phyloP scores from a whole-genome alignment of 2,113 vertebrate genomes.

The Isichthys henryi region DNA sequence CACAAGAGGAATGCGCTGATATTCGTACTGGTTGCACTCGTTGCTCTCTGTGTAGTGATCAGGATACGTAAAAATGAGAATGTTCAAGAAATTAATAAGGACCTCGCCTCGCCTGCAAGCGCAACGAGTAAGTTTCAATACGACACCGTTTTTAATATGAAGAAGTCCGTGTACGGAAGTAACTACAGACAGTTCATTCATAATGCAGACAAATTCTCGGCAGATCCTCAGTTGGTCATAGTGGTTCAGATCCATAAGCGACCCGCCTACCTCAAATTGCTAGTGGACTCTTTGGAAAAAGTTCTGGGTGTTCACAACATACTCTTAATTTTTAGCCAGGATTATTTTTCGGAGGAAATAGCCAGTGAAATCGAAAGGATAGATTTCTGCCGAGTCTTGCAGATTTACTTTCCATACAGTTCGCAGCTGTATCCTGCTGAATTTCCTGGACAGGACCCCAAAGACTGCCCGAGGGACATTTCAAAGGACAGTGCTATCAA shows the following conservation, averaged over 20 bases:
- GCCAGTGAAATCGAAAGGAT: slow-evolving; percentile 52
- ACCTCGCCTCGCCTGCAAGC: neutral
- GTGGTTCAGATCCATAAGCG: slow-evolving; percentile 65
- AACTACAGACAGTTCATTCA: slow-evolving; percentile 53
- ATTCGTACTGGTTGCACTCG: slow-evolving; percentile 37
- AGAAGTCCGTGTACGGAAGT: slow-evolving; percentile 46
- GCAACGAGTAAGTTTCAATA: slow-evolving; percentile 36
- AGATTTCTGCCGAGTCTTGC: slow-evolving; percentile 63
- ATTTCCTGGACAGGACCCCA: slow-evolving; percentile 62
- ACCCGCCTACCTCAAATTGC: slow-evolving; percentile 57
- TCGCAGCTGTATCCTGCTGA: slow-evolving; percentile 59
- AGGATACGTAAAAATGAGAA: slow-evolving; percentile 23
- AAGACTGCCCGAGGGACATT: slow-evolving; percentile 58
- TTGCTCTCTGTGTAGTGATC: slow-evolving; percentile 40
- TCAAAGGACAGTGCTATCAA: slow-evolving; percentile 50
- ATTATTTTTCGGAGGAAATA: slow-evolving; percentile 60
- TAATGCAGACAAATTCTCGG: slow-evolving; percentile 51
- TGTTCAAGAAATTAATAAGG: neutral
- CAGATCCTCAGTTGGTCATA: slow-evolving; percentile 53
- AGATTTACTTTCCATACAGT: slow-evolving; percentile 69
- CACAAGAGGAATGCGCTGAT: slow-evolving; percentile 47
- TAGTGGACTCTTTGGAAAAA: slow-evolving; percentile 55
- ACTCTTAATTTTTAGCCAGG: slow-evolving; percentile 65
- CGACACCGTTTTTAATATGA: slow-evolving; percentile 36
- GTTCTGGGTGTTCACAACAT: slow-evolving; percentile 48